Percentiles rank a stretch among this genome's conserved stretches.
phyloP scores from a whole-genome alignment of 2,113 vertebrate genomes.

The Atractosteus spatula region DNA sequence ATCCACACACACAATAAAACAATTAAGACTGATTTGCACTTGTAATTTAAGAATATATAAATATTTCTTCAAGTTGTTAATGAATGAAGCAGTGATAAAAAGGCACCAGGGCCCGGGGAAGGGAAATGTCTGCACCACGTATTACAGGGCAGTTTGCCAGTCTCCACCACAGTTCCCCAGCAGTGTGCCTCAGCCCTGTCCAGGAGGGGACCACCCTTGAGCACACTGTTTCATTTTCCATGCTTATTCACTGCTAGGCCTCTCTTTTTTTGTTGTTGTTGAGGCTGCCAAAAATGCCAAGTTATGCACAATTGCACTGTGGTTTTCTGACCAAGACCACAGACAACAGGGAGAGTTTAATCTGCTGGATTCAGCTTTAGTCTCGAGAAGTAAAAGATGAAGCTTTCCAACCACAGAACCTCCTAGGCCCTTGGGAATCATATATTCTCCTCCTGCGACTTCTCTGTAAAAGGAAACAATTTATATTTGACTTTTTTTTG shows the following conservation, averaged over 20 bases:
- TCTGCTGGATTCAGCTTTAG: neutral
- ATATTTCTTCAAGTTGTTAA: too few species aligned
- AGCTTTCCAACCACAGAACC: constrained; percentile 6
- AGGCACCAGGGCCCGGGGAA: constrained; percentile 23
- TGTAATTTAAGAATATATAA: too few species aligned
- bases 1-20: too few species aligned
- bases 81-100: neutral
- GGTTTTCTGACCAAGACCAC: constrained; percentile 39
- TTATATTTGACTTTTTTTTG: constrained; percentile 32
- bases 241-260: constrained; percentile 52
- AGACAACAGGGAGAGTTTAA: constrained; percentile 35
- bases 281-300: constrained; percentile 47
- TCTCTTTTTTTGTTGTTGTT: constrained; percentile 12
- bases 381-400: neutral
- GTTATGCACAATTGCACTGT: constrained; percentile 45
- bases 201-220: constrained; percentile 62
- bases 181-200: constrained; percentile 49
- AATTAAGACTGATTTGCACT: too few species aligned
- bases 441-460: neutral
- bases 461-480: constrained; percentile 27
- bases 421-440: neutral
- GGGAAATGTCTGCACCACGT: constrained; percentile 46
- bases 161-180: constrained; percentile 42
- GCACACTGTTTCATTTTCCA: constrained; percentile 33
- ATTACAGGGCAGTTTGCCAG: constrained; percentile 46